Evolutionary conservation across 2,797 vertebrate species (phyloP), one percentile per base, ranked within the genome.

Genomic region (Nyctalus aviator): DNA sequence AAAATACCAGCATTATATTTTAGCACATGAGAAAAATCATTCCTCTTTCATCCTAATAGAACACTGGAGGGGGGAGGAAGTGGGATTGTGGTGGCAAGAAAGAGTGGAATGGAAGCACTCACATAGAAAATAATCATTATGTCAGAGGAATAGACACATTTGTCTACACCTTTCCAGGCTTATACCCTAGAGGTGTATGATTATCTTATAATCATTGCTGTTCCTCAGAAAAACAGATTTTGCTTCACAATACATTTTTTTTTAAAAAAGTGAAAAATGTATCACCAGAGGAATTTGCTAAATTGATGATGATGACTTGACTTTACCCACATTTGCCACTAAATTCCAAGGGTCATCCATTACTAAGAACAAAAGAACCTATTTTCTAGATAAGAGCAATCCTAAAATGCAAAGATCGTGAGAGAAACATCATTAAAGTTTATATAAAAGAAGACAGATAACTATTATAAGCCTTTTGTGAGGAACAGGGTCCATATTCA

Each of bases 251-350:
- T 1, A 84, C 87, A 50, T 77, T 73, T 93, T 95, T 95, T 97
- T 95, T 46, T 25, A 84, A 95, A 72, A 84, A 95, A 72, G 41
- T 14, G 83, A 93, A 95, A 97, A 92, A 1, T 6, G 0, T 71
- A 81, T 79, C 89, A 93, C 12, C 2, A 66, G 37, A 59, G 62
- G 86, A 37, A 11, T 69, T 91, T 2, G 2, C 55, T 94, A 94
- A 96, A 97, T 76, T n/a, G 53, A 41, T 92, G 59, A 25, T 95
- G 91, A 78, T 84, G 86, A 94, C 84, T 57, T 86, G 86, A 95
- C 84, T 57, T 94, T 97, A 96, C 20, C 44, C 13, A 94, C 14
- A 79, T 57, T 95, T 94, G 82, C 8, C 75, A 95, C 48, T 66
- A 87, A 92, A 94, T 92, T 96, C 23, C 23, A 94, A 93, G 55